Evolutionary conservation across 53 echinoderm and acorn worm genomes (phyloP).

Genomic region (Temnopleurus reevesii): DNA sequence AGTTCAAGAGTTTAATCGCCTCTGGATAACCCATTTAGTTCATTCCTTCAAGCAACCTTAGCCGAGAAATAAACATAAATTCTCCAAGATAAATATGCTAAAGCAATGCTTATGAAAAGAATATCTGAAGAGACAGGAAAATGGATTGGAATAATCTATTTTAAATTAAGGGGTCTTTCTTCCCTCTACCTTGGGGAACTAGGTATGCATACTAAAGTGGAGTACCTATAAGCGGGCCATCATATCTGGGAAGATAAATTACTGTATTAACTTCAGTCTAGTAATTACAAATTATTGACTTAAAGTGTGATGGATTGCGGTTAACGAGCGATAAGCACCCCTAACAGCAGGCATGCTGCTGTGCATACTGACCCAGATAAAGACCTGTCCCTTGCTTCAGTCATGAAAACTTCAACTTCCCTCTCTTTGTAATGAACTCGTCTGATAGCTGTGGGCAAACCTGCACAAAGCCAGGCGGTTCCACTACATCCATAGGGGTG

Average conservation of each 20-base stretch:
- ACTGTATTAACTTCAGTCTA: not conserved
- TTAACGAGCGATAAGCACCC: not conserved
- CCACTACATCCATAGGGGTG: not conserved
- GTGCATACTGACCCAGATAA: not conserved
- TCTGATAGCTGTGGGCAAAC: not conserved
- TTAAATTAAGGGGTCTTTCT: not conserved
- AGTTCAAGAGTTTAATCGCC: not conserved
- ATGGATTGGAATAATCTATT: constrained; percentile 11
- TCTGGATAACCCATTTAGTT: not conserved
- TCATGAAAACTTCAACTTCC: not conserved
- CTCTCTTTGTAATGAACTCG: not conserved
- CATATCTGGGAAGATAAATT: constrained; percentile 21
- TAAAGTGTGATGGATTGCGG: constrained; percentile 27
- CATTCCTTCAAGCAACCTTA: not conserved
- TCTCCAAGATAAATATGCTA: not conserved
- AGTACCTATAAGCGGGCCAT: not conserved
- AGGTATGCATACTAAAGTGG: not conserved
- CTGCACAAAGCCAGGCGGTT: not conserved
- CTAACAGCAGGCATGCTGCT: not conserved
- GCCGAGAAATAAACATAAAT: not conserved
- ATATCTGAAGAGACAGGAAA: not conserved
- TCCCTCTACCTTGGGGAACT: not conserved
- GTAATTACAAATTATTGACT: constrained; percentile 31
- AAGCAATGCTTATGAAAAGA: not conserved
- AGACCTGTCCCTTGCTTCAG: constrained; percentile 5